Percentiles rank a stretch among this genome's conserved stretches.
Conservation (phyloP, 2,888 invertebrate genomes). For the Helicoverpa assulta region DNA sequence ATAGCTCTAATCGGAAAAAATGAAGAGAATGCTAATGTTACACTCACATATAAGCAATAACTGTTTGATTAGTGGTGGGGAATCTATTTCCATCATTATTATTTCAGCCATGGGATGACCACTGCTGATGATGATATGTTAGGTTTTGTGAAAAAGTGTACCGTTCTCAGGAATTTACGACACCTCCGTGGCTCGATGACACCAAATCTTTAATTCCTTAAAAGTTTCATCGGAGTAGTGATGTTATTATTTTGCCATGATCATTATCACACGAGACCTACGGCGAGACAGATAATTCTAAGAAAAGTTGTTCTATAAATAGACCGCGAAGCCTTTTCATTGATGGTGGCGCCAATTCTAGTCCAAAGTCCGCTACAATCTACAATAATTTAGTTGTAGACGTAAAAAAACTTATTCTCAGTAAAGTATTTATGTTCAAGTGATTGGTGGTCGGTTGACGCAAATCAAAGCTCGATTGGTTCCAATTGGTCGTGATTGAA, state of each 20-base stretch:
- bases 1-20: too few species aligned
- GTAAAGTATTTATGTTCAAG: constrained; percentile 58
- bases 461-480: constrained; percentile 72
- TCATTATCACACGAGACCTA: background rate
- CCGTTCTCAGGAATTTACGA: too few species aligned
- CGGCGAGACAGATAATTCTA: background rate
- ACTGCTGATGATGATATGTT: too few species aligned
- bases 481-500: constrained; percentile 68
- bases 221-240: too few species aligned
- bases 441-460: constrained; percentile 63
- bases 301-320: background rate
- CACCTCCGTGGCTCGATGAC: too few species aligned
- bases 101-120: too few species aligned
- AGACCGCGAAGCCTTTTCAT: constrained; percentile 7
- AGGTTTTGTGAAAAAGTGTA: too few species aligned
- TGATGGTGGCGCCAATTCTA: constrained; percentile 42
- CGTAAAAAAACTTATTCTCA: constrained; percentile 62
- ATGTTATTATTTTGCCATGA: background rate
- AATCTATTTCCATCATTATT: too few species aligned
- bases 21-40: too few species aligned
- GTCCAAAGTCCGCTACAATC: constrained; percentile 61
- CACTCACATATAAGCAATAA: too few species aligned
- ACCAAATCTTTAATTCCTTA: too few species aligned
- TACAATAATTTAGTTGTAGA: constrained; percentile 58
- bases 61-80: too few species aligned